Evolutionary conservation across 2,888 invertebrate genomes (phyloP).

Genomic region (Dorcus hopei): DNA sequence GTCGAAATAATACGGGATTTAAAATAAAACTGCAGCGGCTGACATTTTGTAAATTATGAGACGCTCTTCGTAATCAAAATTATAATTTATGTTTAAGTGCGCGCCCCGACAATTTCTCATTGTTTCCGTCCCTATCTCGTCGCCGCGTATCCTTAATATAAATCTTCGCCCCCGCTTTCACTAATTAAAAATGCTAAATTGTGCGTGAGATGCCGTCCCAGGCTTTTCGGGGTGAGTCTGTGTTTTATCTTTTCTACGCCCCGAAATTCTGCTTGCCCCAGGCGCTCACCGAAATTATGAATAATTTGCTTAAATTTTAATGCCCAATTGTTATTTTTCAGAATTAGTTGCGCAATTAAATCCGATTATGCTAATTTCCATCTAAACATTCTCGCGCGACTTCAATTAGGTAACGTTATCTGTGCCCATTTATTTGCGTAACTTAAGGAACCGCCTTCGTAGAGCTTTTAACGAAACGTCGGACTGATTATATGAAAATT

Average conservation of each 20-base stretch:
- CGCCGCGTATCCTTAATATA: conserved; percentile 27
- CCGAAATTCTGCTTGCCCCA: too few relatives aligned
- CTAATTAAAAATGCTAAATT: conserved; percentile 51
- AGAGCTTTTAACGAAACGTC: too few relatives aligned
- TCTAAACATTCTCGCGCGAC: neutral
- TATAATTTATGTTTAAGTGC: conserved; percentile 38
- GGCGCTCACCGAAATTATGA: neutral
- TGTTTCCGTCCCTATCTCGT: conserved; percentile 30
- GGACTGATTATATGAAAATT: too few relatives aligned
- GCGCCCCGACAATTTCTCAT: conserved; percentile 37
- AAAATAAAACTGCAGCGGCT: neutral
- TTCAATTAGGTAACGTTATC: neutral
- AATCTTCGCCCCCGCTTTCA: conserved; percentile 42
- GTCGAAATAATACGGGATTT: too few relatives aligned
- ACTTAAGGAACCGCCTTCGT: too few relatives aligned
- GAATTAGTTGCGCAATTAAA: neutral
- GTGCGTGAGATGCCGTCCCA: conserved; percentile 42
- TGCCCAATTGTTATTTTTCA: neutral
- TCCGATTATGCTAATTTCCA: too few relatives aligned
- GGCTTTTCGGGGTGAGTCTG: conserved; percentile 27
- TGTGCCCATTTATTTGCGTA: conserved; percentile 12
- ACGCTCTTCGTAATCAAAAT: conserved; percentile 33
- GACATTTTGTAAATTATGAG: conserved; percentile 21
- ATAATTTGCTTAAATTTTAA: neutral
- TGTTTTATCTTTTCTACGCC: neutral